Evolutionary conservation across 2,113 vertebrate species (phyloP), one percentile per base, ranked within the genome.

Genomic region (Neodontobutis hainanensis): DNA sequence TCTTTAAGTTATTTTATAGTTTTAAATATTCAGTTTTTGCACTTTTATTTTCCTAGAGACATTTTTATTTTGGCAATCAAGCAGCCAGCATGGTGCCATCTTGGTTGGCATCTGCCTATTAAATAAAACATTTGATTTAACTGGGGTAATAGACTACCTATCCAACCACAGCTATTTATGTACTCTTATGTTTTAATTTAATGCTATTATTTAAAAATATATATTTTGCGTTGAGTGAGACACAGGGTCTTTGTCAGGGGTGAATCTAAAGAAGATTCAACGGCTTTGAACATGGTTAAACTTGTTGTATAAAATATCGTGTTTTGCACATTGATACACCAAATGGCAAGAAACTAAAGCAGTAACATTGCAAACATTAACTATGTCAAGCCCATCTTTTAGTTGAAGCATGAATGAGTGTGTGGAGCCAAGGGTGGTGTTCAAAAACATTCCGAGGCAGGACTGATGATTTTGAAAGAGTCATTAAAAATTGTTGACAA

Each of bases 1-100:
- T 84, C 77, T 81, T 85, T 85, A 89, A 88, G 61, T 90, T 88
- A 91, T 88, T 84, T 82, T 34, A 65, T 76, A 70, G 62, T 83
- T 91, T 82, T 49, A 61, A 19, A 53, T 52, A 61, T 75, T 80
- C 2, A 61, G 58, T 86, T 90, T 86, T 65, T 74, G 90, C 91
- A 93, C 91, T 69, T 48, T 50, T 58, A 56, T 62, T 61, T 53
- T 27, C 19, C 19, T 27, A 27, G 19, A 27, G 19, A 27, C 19
- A 8, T 5, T 19, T 16, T 27, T 61, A 12, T 44, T 50, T 59
- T 75, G 72, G 73, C 87, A 89, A 90, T 89, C 88, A 89, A 36
- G 34, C 52, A 38, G 51, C 51, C 49, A 52, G 6, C 50, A 34
- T n/a, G n/a, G 16, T 19, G 48, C 36, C 38, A 51, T 51, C 27